Base-by-base conservation (phyloP, 1,140 invertebrate genomes). In the Aculops lycopersici region DNA sequence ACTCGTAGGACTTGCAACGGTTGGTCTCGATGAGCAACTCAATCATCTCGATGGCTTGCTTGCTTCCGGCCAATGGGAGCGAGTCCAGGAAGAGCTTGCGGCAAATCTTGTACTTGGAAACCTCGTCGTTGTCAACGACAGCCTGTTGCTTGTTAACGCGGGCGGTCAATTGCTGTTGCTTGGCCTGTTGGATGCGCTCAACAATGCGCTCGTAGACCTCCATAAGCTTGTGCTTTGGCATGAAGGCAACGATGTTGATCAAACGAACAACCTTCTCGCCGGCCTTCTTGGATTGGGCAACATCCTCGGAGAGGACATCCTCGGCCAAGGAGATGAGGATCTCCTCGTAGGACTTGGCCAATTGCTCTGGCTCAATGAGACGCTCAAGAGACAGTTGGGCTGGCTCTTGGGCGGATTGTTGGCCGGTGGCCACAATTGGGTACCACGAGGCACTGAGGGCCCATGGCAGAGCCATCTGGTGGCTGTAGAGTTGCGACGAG, bases 81-180 rank as follows among this genome's bases (percentile, higher is more conserved):
- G n/a, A 15, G 21, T 48, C 43, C 13, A 45, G 19, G 17, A 45
- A 46, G 14, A 46, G 21, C 20, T 45, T 40, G 14, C 45, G 20
- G 3, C 17, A 8, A 20, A 45, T 38, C 18, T 39, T 41, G 17
- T 44, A 15, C 17, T 45, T 47, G 14, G 24, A 12, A 19, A 15
- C 43, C 13, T 40, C 41, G n/a, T 37, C n/a, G 3, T 15, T n/a
- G 4, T 17, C 17, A n/a, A 20, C 4, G 2, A 37, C 43, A 4
- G 17, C n/a, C 37, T 44, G 21, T 37, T 37, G 37, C n/a, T n/a
- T n/a, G n/a, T n/a, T n/a, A 12, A 12, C 31, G 31, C n/a, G n/a
- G n/a, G n/a, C n/a, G n/a, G n/a, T n/a, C n/a, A n/a, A n/a, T 31
- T 31, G 24, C 8, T n/a, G 24, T n/a, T 31, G 24, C 24, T 31